Evolutionary conservation across 1,140 invertebrate species (phyloP).

Genomic region (Formica exsecta): DNA sequence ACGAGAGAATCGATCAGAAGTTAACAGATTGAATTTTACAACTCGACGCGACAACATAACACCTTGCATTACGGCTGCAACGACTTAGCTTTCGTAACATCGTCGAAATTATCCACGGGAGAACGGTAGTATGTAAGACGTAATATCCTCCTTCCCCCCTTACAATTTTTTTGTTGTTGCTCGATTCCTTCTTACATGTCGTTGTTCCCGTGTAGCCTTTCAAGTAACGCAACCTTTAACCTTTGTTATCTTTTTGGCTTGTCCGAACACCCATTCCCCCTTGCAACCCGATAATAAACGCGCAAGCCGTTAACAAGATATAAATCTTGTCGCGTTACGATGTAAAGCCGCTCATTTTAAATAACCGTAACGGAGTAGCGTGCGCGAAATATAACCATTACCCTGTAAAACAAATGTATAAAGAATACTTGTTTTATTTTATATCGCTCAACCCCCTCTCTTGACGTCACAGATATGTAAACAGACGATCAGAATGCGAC

Average conservation of each 20-base stretch:
- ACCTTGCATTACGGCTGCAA: neutral
- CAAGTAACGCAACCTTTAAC: too few relatives aligned
- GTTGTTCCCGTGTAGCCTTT: neutral
- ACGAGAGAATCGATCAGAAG: conserved; percentile 81
- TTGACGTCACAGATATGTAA: too few relatives aligned
- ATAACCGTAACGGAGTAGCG: neutral
- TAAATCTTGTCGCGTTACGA: conserved; percentile 49
- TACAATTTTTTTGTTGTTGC: neutral
- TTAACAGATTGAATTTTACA: conserved; percentile 83
- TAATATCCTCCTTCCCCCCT: neutral
- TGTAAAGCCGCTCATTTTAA: conserved; percentile 20
- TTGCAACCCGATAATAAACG: conserved; percentile 33
- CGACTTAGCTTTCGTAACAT: conserved; percentile 34
- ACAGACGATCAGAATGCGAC: too few relatives aligned
- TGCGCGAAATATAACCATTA: neutral
- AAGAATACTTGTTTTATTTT: too few relatives aligned
- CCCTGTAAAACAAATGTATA: neutral
- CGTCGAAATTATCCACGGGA: conserved; percentile 48
- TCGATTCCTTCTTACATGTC: conserved; percentile 19
- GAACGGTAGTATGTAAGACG: neutral
- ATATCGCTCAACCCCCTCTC: too few relatives aligned
- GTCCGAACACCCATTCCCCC: neutral
- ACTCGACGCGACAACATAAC: conserved; percentile 79
- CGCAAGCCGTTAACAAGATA: conserved; percentile 49
- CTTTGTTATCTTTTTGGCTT: neutral